phyloP scores from a whole-genome alignment of 64 coral and sea anemone species.

The Montipora sp. region DNA sequence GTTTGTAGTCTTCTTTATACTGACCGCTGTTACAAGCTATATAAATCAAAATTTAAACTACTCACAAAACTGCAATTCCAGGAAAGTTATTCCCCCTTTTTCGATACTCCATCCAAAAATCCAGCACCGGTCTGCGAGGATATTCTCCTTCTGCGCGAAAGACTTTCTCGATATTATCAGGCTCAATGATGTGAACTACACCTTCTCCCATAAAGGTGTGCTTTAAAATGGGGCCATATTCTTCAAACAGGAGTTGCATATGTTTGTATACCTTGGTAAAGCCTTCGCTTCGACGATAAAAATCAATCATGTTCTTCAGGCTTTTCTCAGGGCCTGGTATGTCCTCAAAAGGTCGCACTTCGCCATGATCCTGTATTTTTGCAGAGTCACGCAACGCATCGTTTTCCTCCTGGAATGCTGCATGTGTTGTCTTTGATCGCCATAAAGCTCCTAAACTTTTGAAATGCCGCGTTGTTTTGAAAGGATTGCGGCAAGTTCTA shows the following conservation, averaged over 20 bases:
- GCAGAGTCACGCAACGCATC: too few relatives aligned
- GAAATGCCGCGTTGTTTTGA: too few relatives aligned
- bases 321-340: slow-evolving; percentile 36
- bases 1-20: too few relatives aligned
- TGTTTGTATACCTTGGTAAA: slow-evolving; percentile 8
- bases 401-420: too few relatives aligned
- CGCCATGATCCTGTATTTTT: too few relatives aligned
- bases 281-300: neutral
- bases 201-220: neutral
- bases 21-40: too few relatives aligned
- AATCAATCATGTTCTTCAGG: neutral
- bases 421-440: too few relatives aligned
- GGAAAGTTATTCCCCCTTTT: neutral
- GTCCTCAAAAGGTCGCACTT: slow-evolving; percentile 29
- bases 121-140: neutral
- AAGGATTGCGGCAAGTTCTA: too few relatives aligned
- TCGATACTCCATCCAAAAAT: neutral
- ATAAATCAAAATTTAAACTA: too few relatives aligned
- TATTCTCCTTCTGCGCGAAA: slow-evolving; percentile 47
- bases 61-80: too few relatives aligned
- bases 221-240: slow-evolving; percentile 58
- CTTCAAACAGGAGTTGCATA: neutral
- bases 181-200: slow-evolving; percentile 21
- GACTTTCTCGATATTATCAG: slow-evolving; percentile 12
- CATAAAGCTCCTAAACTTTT: too few relatives aligned